Evolutionary conservation across 2,888 invertebrate species (phyloP), one percentile per base, ranked within the genome.

Genomic region (Tinea pellionella): DNA sequence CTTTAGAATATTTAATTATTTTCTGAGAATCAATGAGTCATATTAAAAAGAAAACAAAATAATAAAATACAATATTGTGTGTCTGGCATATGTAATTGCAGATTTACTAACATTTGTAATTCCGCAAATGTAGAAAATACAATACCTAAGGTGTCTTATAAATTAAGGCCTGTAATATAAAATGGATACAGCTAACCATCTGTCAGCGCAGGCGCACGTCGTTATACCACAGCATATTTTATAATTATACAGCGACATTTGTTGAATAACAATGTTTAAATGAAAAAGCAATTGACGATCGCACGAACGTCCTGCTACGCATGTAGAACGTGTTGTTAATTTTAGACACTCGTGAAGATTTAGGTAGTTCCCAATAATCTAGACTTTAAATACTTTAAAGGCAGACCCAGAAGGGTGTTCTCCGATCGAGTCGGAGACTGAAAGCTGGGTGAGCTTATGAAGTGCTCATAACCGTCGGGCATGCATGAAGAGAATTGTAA

Each of bases 71-170:
- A 53, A 4, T 18, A 24, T 53, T 18, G 24, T 53, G 53, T 24
- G 24, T 6, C 2, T 18, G 15, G 53, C 53, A 53, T 53, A 19
- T 13, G 19, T 29, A 24, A 57, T 32, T 57, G 32, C n/a, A 32
- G 18, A 32, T 57, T 32, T 15, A 18, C 53, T 53, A 57, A 32
- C 6, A 57, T 15, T 70, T 70, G 71, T 76, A 77, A 77, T 75
- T 80, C 78, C 68, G 75, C 71, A 77, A 80, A 82, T 75, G 73
- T 74, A 68, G 69, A 68, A 78, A 78, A 77, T 80, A 82, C 82
- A 82, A 83, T 80, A 72, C 72, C 66, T 74, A 68, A 69, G 69
- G 73, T 78, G 78, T 77, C 76, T 70, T 75, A 80, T 81, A 81
- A 82, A 78, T 78, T 77, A 67, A 70, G 65, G 30, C 32, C 15